A percentile compares a stretch with the other conserved stretches of the same genome.
Evolutionary conservation across 37 sponge, comb jelly and placozoan species (phyloP).

Genomic region (Hexactinellida sp.): DNA sequence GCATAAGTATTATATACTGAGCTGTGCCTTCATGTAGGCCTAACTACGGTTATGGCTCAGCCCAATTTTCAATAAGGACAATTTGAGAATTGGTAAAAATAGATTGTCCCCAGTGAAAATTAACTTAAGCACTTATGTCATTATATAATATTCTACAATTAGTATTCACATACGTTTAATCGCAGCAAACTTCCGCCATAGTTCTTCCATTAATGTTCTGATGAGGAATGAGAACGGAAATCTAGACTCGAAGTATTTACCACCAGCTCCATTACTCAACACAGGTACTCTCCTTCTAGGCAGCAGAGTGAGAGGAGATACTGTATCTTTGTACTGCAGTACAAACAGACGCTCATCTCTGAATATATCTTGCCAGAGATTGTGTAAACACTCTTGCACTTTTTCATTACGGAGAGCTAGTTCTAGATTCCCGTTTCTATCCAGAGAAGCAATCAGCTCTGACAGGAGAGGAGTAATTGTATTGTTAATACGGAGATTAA

Average conservation of each 20-base stretch:
- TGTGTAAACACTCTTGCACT: not conserved
- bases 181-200: not conserved
- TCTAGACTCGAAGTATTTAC: not conserved
- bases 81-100: too few relatives aligned
- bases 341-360: not conserved
- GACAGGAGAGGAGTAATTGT: not conserved
- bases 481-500: not conserved
- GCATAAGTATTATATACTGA: too few relatives aligned
- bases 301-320: not conserved
- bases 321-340: not conserved
- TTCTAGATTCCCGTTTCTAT: conserved; percentile 10
- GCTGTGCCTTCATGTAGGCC: too few relatives aligned
- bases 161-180: not conserved
- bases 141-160: too few relatives aligned
- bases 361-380: not conserved
- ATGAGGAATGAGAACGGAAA: not conserved
- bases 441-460: not conserved
- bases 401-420: not conserved
- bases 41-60: too few relatives aligned
- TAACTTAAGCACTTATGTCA: too few relatives aligned
- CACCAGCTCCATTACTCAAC: conserved; percentile 1
- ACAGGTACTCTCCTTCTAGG: conserved; percentile 5
- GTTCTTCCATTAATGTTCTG: not conserved
- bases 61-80: too few relatives aligned
- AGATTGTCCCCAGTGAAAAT: too few relatives aligned